Evolutionary conservation across 2,797 vertebrate species (phyloP), one percentile per base, ranked within the genome.

Genomic region (Rhinella marina): DNA sequence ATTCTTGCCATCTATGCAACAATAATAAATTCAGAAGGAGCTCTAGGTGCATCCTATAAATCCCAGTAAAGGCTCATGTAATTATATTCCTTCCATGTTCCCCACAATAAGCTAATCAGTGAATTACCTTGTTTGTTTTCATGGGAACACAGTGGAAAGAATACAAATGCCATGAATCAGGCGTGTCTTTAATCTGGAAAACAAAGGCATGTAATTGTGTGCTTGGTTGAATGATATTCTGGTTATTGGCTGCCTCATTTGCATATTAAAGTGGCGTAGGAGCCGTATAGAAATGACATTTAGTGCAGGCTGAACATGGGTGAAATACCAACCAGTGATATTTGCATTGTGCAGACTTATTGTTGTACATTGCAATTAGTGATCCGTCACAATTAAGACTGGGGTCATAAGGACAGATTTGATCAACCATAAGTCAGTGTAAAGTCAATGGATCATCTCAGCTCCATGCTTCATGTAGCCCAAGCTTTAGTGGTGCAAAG

Each of bases 201-300:
- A 88, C 86, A 88, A 88, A 88, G 72, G 61, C 59, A 57, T 66
- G 81, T 84, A 88, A 88, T 88, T 88, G 77, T 86, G 61, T 86
- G 59, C 61, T 84, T 78, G 72, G 25, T 80, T 68, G 64, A 52
- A 81, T 86, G 66, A 86, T 72, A 70, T 81, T 68, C 85, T 64
- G 32, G 61, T 72, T 79, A 81, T 81, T 86, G 78, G n/a, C 23
- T 70, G 54, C 41, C 48, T 66, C 21, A 81, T 86, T 72, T 86
- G 70, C 82, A 84, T 73, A 75, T 84, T 61, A 84, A 75, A 84
- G 73, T 25, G 41, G 7, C 7, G 66, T 29, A 21, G 56, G 61
- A 62, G 14, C 5, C 32, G 13, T 76, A 27, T 48, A 76, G 56
- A 84, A n/a, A 61, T 61, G 82, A 62, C 17, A 41, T 62, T 62